Evolutionary conservation across 1,140 invertebrate genomes (phyloP), one percentile per base, ranked within the genome.

Genomic region (Atta cephalotes): DNA sequence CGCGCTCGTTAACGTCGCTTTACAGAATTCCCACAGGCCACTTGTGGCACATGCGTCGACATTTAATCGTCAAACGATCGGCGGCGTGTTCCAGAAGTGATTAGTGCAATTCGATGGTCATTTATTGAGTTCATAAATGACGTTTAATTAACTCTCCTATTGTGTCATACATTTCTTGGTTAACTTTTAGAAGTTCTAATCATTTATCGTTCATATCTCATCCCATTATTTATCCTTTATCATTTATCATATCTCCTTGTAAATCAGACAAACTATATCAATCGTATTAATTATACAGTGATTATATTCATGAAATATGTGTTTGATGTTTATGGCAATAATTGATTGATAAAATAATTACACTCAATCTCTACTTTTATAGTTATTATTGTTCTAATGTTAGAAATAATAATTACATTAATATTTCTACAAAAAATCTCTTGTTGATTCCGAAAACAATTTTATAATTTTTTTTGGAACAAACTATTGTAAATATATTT

Each of bases 1-100:
- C 56, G 39, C 76, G 72, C 80, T 85, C 80, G 28, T 72, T 88
- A 89, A 85, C 53, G 31, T 87, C 68, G 77, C 58, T 16, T 88
- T 74, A 58, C 18, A n/a, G 62, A 88, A 88, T 72, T 28, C 28
- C 86, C 53, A 14, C 45, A 18, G 62, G 51, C 35, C 31, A 35
- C 12, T 14, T 25, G 58, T 14, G 45, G 35, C 28, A 70, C 28
- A 56, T 6, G 16, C 31, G 51, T 28, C 31, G 39, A 63, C 56
- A 74, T 74, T 87, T 60, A 21, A 51, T n/a, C 49, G 53, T 76
- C 35, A 87, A 82, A 87, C 53, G 70, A 21, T 58, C 39, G 60
- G 62, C 18, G 56, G 39, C 56, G n/a, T 84, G 21, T 49, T 35
- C 35, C n/a, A 62, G 21, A 84, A 84, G 62, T 58, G 56, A 76